A percentile compares a stretch with the other conserved stretches of the same genome.
Conservation (phyloP, 2,797 vertebrate species). For the Periparus ater region DNA sequence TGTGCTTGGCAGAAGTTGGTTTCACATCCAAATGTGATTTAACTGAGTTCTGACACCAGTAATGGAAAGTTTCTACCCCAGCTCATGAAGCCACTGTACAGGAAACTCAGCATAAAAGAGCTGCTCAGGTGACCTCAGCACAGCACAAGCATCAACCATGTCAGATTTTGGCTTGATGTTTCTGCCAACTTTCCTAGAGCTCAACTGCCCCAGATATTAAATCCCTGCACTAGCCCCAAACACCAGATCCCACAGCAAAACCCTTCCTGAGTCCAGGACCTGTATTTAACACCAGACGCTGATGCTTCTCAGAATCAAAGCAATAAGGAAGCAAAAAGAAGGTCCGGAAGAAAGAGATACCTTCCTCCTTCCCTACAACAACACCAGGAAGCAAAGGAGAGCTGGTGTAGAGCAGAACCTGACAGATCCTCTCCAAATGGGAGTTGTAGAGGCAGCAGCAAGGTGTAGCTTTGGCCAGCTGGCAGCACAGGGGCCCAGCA, state of each 20-base stretch:
- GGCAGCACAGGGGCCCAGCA: not conserved
- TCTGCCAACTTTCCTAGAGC: not conserved
- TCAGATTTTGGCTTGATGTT: not conserved
- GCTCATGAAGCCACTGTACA: not conserved
- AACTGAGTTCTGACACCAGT: not conserved
- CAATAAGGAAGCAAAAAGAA: not conserved
- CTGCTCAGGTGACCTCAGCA: not conserved
- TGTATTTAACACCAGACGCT: not conserved
- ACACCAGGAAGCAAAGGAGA: not conserved
- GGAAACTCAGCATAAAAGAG: not conserved
- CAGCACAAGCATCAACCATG: not conserved
- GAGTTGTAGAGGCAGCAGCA: not conserved
- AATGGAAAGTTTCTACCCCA: not conserved
- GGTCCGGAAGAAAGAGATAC: not conserved
- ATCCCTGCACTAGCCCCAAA: not conserved
- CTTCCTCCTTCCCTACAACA: not conserved
- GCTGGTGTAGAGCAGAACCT: not conserved
- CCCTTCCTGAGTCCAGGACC: not conserved
- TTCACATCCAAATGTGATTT: not conserved
- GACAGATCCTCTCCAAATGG: not conserved
- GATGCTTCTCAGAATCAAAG: not conserved
- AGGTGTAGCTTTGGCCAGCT: not conserved
- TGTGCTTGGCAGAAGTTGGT: not conserved
- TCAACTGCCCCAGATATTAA: not conserved
- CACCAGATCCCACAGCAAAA: not conserved